phyloP scores from a whole-genome alignment of 1,140 invertebrate genomes.

The Nymphalis io region DNA sequence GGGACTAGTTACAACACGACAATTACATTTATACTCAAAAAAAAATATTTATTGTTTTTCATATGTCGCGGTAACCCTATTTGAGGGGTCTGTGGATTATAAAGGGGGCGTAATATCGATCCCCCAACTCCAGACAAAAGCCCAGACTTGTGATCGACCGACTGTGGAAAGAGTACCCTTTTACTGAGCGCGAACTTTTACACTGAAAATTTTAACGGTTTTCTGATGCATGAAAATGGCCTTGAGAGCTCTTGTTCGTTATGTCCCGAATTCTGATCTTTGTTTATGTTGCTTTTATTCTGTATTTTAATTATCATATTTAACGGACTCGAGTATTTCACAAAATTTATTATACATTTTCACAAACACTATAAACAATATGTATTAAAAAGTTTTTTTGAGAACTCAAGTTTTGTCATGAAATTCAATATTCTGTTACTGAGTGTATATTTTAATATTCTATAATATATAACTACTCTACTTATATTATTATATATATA shows the following conservation, averaged over 20 bases:
- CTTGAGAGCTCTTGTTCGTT: neutral
- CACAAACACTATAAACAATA: too few relatives aligned
- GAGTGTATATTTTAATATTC: too few relatives aligned
- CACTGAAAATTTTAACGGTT: conserved; percentile 7
- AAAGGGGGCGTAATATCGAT: conserved; percentile 35
- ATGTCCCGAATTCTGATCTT: neutral
- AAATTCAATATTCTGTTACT: too few relatives aligned
- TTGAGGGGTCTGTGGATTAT: conserved; percentile 24
- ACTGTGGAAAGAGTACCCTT: conserved; percentile 25
- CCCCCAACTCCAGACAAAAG: conserved; percentile 36
- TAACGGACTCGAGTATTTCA: too few relatives aligned
- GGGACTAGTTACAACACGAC: neutral
- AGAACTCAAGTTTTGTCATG: too few relatives aligned
- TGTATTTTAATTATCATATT: neutral
- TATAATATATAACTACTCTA: too few relatives aligned
- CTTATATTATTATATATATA: too few relatives aligned
- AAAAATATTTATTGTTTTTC: too few relatives aligned
- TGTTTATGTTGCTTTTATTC: neutral
- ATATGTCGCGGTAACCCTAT: conserved; percentile 13
- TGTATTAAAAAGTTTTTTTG: too few relatives aligned
- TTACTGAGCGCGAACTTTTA: conserved; percentile 4
- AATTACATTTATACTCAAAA: too few relatives aligned
- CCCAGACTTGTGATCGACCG: conserved; percentile 37
- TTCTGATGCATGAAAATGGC: conserved; percentile 9
- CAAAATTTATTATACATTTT: too few relatives aligned